Conservation (phyloP, 2,888 invertebrate species). For the Criorhina ranunculi region DNA sequence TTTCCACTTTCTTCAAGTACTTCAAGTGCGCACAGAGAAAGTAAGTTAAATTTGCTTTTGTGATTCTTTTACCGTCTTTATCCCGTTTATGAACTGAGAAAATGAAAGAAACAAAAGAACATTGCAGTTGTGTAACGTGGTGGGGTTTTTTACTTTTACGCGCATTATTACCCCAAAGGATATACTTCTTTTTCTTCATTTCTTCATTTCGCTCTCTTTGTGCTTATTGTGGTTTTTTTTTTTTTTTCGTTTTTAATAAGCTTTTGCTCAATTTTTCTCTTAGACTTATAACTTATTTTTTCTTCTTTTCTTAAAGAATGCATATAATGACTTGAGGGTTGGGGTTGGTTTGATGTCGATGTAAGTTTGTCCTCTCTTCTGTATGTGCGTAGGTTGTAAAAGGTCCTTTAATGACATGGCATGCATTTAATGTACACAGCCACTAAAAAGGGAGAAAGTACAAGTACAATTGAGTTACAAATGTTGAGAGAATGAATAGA, state of each 20-base stretch:
- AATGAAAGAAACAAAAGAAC: constrained; percentile 13
- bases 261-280: constrained; percentile 27
- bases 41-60: constrained; percentile 38
- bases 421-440: constrained; percentile 71
- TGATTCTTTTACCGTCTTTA: constrained; percentile 3
- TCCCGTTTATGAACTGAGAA: constrained; percentile 28
- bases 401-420: constrained; percentile 35
- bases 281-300: constrained; percentile 37
- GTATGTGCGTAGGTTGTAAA: constrained; percentile 18
- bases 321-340: constrained; percentile 57
- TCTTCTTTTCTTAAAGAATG: constrained; percentile 35
- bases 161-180: constrained; percentile 61
- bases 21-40: constrained; percentile 15
- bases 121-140: constrained; percentile 32
- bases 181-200: constrained; percentile 40
- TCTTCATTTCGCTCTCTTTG: constrained; percentile 27
- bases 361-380: constrained; percentile 18
- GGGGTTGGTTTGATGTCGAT: background rate
- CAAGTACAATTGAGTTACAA: constrained; percentile 71
- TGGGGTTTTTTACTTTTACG: constrained; percentile 21
- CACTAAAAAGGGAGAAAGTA: constrained; percentile 54
- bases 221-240: constrained; percentile 53
- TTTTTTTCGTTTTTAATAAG: constrained; percentile 51
- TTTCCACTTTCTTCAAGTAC: constrained; percentile 35
- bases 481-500: constrained; percentile 40